phyloP scores from a whole-genome alignment of 2,797 vertebrate species.

The Cheirogaleus major region DNA sequence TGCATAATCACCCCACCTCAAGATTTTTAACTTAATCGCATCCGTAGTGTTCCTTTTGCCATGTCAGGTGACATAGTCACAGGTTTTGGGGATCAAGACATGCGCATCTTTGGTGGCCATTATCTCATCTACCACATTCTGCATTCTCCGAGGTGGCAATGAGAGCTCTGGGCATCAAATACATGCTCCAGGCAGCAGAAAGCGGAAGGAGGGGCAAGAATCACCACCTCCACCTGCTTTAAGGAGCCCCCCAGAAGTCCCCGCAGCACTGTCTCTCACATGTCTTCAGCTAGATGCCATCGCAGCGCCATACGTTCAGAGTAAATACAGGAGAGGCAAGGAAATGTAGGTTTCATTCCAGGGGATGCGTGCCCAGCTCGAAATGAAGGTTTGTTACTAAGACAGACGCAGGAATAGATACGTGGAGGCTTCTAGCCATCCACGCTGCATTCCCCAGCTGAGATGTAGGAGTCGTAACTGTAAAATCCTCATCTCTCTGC shows the following conservation, averaged over 20 bases:
- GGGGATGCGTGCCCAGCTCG: background rate
- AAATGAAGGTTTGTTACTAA: background rate
- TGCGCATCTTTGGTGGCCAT: too few species aligned
- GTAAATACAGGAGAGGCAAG: background rate
- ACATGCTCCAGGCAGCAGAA: background rate
- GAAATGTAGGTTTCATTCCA: background rate
- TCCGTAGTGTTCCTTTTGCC: background rate
- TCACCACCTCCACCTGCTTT: too few species aligned
- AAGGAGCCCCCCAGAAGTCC: background rate
- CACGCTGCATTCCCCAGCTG: background rate
- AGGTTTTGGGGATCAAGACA: accelerated
- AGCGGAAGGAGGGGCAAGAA: background rate
- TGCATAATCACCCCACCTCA: too few species aligned
- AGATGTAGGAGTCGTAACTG: too few species aligned
- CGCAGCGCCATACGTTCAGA: background rate
- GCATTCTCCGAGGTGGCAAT: background rate
- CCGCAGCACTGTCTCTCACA: background rate
- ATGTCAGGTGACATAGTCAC: background rate
- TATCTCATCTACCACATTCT: background rate
- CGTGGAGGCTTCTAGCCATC: background rate
- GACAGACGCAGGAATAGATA: background rate
- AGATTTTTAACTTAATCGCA: background rate
- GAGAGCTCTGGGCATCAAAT: background rate
- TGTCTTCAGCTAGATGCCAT: background rate
- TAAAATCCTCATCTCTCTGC: background rate